These are phyloP conservation scores for Heliconius hermathena DNA, from an alignment of 1,140 invertebrate genomes.

Conservation along the genomic window DNA sequence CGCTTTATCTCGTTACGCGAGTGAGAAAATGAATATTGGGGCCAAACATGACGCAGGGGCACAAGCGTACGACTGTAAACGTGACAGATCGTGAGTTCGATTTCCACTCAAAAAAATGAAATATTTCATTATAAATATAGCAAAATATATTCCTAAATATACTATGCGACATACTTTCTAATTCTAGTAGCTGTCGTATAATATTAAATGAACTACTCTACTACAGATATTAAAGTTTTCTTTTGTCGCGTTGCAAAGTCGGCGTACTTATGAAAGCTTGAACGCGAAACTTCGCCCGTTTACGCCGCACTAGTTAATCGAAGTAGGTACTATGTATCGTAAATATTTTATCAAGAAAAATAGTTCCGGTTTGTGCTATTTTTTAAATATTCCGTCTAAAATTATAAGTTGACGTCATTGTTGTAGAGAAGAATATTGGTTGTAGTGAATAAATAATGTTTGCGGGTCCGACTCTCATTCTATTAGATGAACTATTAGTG, in stretches of 20 bases:
- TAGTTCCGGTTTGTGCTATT: neutral
- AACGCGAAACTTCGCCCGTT: conserved; percentile 42
- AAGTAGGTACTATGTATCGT: conserved; percentile 19
- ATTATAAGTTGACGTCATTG: neutral
- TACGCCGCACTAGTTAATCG: conserved; percentile 38
- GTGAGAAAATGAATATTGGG: too few relatives aligned
- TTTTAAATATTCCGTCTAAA: neutral
- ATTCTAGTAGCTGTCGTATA: conserved; percentile 32
- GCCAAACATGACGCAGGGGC: too few relatives aligned
- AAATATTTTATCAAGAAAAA: conserved; percentile 20
- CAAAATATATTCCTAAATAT: neutral
- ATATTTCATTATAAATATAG: neutral
- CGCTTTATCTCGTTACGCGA: too few relatives aligned
- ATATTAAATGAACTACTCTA: conserved; percentile 39
- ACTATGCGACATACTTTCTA: conserved; percentile 21
- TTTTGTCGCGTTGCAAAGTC: conserved; percentile 47
- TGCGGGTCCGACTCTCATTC: too few relatives aligned
- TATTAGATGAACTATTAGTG: too few relatives aligned
- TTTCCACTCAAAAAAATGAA: too few relatives aligned
- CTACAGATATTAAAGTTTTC: conserved; percentile 47
- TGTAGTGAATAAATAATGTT: neutral
- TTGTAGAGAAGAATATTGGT: neutral
- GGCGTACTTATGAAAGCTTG: conserved; percentile 44
- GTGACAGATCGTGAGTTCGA: too few relatives aligned
- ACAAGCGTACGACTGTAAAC: too few relatives aligned